Conservation (phyloP, 2,797 vertebrate genomes). For the Poecilia wingei region DNA sequence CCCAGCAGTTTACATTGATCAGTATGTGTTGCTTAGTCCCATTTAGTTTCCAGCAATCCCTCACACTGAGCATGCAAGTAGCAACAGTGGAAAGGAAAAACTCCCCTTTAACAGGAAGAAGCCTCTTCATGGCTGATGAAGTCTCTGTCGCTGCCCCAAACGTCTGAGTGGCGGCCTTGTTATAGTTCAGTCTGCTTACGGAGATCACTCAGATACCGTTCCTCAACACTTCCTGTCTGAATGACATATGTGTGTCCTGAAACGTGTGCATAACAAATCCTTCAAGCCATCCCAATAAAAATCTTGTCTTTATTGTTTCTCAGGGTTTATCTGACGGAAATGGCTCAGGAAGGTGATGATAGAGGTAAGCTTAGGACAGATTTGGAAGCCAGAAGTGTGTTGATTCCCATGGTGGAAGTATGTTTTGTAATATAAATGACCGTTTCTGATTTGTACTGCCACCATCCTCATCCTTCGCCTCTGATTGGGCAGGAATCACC, state of each 20-base stretch:
- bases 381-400: neutral
- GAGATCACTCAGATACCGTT: neutral
- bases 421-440: neutral
- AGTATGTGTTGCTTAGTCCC: neutral
- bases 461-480: neutral
- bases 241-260: neutral
- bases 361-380: neutral
- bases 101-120: neutral
- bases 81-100: neutral
- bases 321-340: neutral
- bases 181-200: neutral
- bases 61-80: neutral
- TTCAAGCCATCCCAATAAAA: neutral
- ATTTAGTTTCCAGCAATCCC: neutral
- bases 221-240: neutral
- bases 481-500: constrained; percentile 9
- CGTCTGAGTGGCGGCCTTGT: neutral
- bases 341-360: neutral
- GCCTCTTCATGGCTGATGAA: neutral
- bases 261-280: neutral
- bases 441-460: neutral
- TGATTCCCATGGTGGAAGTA: neutral
- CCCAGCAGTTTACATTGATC: neutral
- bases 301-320: neutral
- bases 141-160: neutral